phyloP scores from a whole-genome alignment of 1,140 invertebrate genomes.

The Leptinotarsa defecta region DNA sequence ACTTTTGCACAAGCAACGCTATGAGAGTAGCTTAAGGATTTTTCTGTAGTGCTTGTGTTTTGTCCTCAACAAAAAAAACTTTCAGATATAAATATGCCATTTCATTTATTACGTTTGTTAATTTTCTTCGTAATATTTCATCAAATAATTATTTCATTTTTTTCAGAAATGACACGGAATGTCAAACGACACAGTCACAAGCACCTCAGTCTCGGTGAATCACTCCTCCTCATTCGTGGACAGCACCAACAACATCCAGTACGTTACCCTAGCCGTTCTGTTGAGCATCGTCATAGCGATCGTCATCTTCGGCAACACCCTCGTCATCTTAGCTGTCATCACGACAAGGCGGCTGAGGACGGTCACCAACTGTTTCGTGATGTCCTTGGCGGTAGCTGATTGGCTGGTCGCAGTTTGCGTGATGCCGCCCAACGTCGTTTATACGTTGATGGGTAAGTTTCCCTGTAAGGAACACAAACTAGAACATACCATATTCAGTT shows the following conservation, averaged over 20 bases:
- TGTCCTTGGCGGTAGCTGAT: conserved; percentile 89
- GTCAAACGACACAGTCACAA: conserved; percentile 35
- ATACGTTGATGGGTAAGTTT: conserved; percentile 67
- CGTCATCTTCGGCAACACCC: conserved; percentile 80
- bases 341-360: conserved; percentile 88
- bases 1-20: no score
- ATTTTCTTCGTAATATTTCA: no score
- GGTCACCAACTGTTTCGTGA: conserved; percentile 95
- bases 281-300: conserved; percentile 66
- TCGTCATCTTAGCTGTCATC: conserved; percentile 89
- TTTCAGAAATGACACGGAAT: conserved; percentile 50
- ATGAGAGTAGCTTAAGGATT: no score
- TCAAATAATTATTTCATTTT: background rate
- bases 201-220: conserved; percentile 20
- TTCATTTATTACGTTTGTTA: no score
- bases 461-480: no score
- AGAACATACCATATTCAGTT: no score
- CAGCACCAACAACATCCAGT: conserved; percentile 40
- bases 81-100: no score
- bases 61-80: no score
- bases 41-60: no score
- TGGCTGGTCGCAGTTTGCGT: conserved; percentile 89
- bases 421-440: conserved; percentile 88
- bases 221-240: background rate
- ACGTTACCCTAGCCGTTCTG: conserved; percentile 53